These are phyloP conservation scores for Ceratitis capitata DNA, from an alignment of 1,140 invertebrate genomes.

Conservation along the genomic window DNA sequence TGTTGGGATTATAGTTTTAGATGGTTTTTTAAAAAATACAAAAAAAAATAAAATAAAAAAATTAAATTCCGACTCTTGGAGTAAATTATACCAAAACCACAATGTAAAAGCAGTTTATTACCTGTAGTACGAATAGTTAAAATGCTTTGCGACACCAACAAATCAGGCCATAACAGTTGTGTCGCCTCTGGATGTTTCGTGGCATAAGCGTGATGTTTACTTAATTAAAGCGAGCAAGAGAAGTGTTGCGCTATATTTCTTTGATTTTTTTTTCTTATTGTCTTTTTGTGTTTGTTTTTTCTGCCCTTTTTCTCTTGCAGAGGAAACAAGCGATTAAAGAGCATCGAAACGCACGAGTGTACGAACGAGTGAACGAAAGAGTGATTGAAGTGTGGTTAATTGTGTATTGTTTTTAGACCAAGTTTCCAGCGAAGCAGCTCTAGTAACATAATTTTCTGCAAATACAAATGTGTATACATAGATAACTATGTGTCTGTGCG, in stretches of 20 bases:
- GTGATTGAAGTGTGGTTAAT: neutral
- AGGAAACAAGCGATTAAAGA: neutral
- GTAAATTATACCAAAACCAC: neutral
- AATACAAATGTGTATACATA: neutral
- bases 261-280: neutral
- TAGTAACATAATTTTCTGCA: neutral
- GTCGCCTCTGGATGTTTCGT: neutral
- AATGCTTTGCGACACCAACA: neutral
- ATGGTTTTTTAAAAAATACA: neutral
- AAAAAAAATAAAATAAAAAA: neutral
- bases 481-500: neutral
- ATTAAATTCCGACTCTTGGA: too few relatives aligned
- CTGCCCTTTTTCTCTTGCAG: neutral
- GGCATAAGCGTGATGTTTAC: conserved; percentile 27
- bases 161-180: conserved; percentile 22
- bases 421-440: neutral
- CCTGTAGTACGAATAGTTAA: neutral
- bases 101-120: neutral
- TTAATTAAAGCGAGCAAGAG: neutral
- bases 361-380: neutral
- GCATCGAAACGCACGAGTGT: too few relatives aligned
- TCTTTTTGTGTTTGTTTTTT: neutral
- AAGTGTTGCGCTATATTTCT: neutral
- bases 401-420: conserved; percentile 3
- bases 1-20: neutral